Evolutionary conservation across 1,140 invertebrate species (phyloP), one percentile per base, ranked within the genome.

Genomic region (Antheraea mylitta): DNA sequence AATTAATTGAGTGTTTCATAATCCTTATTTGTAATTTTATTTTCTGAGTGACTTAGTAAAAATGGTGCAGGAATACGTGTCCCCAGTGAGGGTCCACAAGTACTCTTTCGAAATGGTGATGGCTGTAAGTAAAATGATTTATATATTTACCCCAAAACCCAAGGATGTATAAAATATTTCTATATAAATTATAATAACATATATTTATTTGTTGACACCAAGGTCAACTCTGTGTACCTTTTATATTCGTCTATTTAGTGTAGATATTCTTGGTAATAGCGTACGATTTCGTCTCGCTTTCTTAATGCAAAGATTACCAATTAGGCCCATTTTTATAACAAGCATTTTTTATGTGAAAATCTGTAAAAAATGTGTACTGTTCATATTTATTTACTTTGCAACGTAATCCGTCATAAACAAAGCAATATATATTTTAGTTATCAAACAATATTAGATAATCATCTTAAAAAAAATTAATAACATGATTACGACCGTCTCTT

Each of bases 21-120:
- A 83, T 87, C 80, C 80, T 80, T 71, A 61, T 65, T 30, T 68
- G 53, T 81, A 80, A 10, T 79, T 76, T 79, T 79, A 69, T 75
- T 82, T 76, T 78, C 64, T 72, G 69, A 74, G 64, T 70, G 69
- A 79, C 73, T 78, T 71, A 58, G 74, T 76, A 79, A 93, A 85
- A 90, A 99, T 99, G 98, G 98, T 99, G 80, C 98, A 99, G 92
- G 98, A 98, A 88, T 99, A 99, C 92, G 97, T 98, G 85, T 98
- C 97, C 70, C 98, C 98, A 74, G 96, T 99, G 6, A 95, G 98
- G 93, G 97, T 99, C 68, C 99, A 99, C 93, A 99, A 99, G 93
- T 96, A 98, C 91, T 97, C 98, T 38, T 99, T 99, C 91, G 98
- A 99, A 91, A 94, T 99, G 81, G 97, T 99, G 66, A 99, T 99